These are phyloP conservation scores for Yponomeuta cagnagella DNA, from an alignment of 2,888 invertebrate species.

Conservation along the genomic window DNA sequence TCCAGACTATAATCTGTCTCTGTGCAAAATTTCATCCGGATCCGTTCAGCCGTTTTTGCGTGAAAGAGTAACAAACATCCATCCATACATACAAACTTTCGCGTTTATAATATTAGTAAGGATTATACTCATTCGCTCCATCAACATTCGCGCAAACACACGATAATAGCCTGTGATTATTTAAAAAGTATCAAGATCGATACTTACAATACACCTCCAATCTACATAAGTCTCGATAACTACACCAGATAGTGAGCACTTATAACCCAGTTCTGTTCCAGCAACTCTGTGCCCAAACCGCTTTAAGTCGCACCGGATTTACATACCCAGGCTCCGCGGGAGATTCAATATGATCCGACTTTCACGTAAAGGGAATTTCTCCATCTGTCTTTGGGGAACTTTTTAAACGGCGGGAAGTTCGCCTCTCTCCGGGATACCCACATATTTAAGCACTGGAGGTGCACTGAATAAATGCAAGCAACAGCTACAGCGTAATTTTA, in stretches of 20 bases:
- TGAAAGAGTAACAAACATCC: too few species aligned
- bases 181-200: too few species aligned
- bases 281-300: not conserved
- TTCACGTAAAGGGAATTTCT: conserved; percentile 4
- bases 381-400: conserved; percentile 12
- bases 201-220: too few species aligned
- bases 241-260: not conserved
- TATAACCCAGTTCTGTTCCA: not conserved
- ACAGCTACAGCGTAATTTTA: not conserved
- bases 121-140: too few species aligned
- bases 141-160: too few species aligned
- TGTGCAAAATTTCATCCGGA: too few species aligned
- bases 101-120: too few species aligned
- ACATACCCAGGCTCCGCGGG: conserved; percentile 2
- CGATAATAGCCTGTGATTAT: too few species aligned
- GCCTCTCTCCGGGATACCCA: not conserved
- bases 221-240: not conserved
- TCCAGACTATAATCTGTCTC: too few species aligned
- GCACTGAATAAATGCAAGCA: not conserved
- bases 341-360: conserved; percentile 6
- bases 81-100: too few species aligned
- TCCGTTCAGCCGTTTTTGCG: too few species aligned
- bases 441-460: not conserved
- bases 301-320: conserved; percentile 13
- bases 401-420: conserved; percentile 1